Percentiles rank a stretch among this genome's conserved stretches.
phyloP scores from a whole-genome alignment of 1,140 invertebrate genomes.

The Antheraea pernyi region DNA sequence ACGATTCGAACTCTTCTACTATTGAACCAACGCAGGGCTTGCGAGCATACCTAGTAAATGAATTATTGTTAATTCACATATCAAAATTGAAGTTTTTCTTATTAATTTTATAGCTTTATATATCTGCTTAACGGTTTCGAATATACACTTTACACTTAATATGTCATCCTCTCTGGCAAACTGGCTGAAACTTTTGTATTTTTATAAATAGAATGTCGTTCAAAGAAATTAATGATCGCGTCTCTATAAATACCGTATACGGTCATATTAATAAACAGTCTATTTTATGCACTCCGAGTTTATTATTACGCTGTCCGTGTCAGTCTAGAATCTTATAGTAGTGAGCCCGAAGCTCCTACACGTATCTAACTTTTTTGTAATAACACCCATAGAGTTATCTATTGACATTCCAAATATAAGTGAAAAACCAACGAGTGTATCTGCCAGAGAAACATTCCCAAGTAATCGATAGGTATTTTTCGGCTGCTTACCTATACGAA shows the following conservation, averaged over 20 bases:
- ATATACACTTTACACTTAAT: constrained; percentile 54
- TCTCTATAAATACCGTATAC: no score
- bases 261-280: no score
- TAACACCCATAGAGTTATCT: constrained; percentile 55
- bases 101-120: no score
- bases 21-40: constrained; percentile 78
- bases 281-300: no score
- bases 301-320: no score
- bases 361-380: no score
- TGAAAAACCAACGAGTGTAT: constrained; percentile 78
- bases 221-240: constrained; percentile 44
- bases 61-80: constrained; percentile 23
- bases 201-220: no score
- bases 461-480: constrained; percentile 80
- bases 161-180: no score
- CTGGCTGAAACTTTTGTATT: no score
- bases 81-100: neutral
- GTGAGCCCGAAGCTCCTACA: no score
- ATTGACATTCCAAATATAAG: constrained; percentile 76
- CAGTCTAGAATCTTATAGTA: no score
- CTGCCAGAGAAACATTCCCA: no score
- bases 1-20: constrained; percentile 71
- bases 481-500: constrained; percentile 72
- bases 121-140: constrained; percentile 66
- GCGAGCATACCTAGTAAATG: constrained; percentile 78